Evolutionary conservation across 2,797 vertebrate genomes (phyloP).

Genomic region (Acipenser ruthenus): DNA sequence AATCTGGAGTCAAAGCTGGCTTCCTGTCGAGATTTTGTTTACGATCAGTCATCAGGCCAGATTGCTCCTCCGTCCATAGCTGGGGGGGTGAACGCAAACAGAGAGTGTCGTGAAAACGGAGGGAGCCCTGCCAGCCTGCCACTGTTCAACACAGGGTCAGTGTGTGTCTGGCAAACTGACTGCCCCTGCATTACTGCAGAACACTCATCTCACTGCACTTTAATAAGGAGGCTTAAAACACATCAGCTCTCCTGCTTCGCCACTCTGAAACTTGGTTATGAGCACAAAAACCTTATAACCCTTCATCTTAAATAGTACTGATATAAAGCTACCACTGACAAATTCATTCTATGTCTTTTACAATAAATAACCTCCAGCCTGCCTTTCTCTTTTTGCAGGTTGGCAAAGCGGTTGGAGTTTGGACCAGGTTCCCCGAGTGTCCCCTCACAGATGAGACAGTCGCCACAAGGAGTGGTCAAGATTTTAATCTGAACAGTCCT

Average conservation of each 20-base stretch:
- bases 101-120: conserved; percentile 47
- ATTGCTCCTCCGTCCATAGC: conserved; percentile 39
- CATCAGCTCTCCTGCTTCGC: no score
- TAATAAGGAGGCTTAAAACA: background rate
- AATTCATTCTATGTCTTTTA: background rate
- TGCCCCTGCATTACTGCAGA: background rate
- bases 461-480: conserved; percentile 82
- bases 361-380: background rate
- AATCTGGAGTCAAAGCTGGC: conserved; percentile 95
- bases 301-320: background rate
- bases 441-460: conserved; percentile 53
- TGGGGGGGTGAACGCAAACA: conserved; percentile 48
- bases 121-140: conserved; percentile 38
- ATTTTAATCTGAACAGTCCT: conserved; percentile 74
- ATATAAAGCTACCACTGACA: background rate
- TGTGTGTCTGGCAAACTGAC: conserved; percentile 3
- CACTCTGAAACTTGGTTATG: no score
- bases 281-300: background rate
- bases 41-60: conserved; percentile 70
- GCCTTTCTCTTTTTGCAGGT: conserved; percentile 58
- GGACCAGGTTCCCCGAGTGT: conserved; percentile 58
- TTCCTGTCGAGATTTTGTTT: conserved; percentile 86
- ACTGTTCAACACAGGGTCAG: conserved; percentile 75
- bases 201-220: background rate
- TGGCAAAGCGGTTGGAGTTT: conserved; percentile 83